Percentiles rank a stretch among this genome's conserved stretches.
phyloP scores from a whole-genome alignment of 2,888 invertebrate species.

The Eilema sororculum region DNA sequence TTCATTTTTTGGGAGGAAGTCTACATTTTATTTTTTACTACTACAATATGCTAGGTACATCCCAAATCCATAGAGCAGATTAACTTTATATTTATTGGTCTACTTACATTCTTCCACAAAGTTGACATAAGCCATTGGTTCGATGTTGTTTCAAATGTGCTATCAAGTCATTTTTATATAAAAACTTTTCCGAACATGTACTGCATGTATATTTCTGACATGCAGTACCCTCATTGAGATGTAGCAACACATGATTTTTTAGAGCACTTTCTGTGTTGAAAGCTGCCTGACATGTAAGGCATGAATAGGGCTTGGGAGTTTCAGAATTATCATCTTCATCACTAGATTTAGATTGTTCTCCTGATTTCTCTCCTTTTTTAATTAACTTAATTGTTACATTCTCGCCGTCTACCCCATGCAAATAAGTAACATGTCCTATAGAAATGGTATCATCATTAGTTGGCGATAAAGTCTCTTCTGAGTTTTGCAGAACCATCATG shows the following conservation, averaged over 20 bases:
- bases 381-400: slow-evolving; percentile 77
- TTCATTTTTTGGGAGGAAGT: no score
- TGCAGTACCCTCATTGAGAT: slow-evolving; percentile 68
- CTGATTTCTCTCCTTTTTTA: slow-evolving; percentile 51
- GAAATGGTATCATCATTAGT: slow-evolving; percentile 43
- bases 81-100: background rate
- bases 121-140: slow-evolving; percentile 88
- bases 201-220: slow-evolving; percentile 79
- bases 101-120: slow-evolving; percentile 90
- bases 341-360: slow-evolving; percentile 14
- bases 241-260: slow-evolving; percentile 88
- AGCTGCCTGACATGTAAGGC: slow-evolving; percentile 84
- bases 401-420: slow-evolving; percentile 64
- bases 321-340: slow-evolving; percentile 37
- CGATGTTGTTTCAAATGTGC: slow-evolving; percentile 88
- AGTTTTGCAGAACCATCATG: slow-evolving; percentile 89
- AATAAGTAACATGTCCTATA: slow-evolving; percentile 61
- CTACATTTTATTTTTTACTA: no score
- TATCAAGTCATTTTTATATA: slow-evolving; percentile 88
- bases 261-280: slow-evolving; percentile 87
- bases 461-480: slow-evolving; percentile 71
- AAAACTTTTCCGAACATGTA: slow-evolving; percentile 88
- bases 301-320: slow-evolving; percentile 81
- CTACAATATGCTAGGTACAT: background rate
- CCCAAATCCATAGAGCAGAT: background rate